Percentiles rank a stretch among this genome's conserved stretches.
Evolutionary conservation across 2,888 invertebrate species (phyloP).

Genomic region (Fragum sueziense): DNA sequence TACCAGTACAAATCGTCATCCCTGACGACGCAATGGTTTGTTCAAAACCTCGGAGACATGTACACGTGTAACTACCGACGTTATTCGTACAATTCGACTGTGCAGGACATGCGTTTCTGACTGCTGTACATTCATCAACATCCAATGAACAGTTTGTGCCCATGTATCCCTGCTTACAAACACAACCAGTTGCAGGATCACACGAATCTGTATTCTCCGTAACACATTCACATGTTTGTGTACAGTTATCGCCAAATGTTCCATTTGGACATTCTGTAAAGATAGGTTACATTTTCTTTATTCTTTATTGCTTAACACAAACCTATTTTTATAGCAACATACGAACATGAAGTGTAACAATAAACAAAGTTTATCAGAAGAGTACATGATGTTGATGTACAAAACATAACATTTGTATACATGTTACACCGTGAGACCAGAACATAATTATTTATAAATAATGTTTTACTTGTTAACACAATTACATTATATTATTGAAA

Average conservation of each 20-base stretch:
- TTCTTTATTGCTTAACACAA: too few species aligned
- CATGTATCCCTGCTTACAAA: not conserved
- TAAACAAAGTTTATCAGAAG: too few species aligned
- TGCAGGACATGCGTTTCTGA: not conserved
- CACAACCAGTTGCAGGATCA: not conserved
- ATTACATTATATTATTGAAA: too few species aligned
- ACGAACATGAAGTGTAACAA: too few species aligned
- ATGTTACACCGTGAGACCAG: too few species aligned
- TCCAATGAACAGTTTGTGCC: not conserved
- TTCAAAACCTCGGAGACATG: not conserved
- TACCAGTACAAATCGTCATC: not conserved
- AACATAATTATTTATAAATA: too few species aligned
- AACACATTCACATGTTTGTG: not conserved
- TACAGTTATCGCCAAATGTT: not conserved
- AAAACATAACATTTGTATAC: too few species aligned
- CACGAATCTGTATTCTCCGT: not conserved
- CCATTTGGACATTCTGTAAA: not conserved
- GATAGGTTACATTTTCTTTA: too few species aligned
- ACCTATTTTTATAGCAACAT: too few species aligned
- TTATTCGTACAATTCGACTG: not conserved
- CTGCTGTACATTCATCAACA: conserved; percentile 1
- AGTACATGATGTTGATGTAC: too few species aligned
- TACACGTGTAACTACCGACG: not conserved
- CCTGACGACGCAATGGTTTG: not conserved
- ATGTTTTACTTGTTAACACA: too few species aligned